A percentile compares a stretch with the other conserved stretches of the same genome.
phyloP scores from a whole-genome alignment of 1,140 invertebrate genomes.

The Nebria ingens region DNA sequence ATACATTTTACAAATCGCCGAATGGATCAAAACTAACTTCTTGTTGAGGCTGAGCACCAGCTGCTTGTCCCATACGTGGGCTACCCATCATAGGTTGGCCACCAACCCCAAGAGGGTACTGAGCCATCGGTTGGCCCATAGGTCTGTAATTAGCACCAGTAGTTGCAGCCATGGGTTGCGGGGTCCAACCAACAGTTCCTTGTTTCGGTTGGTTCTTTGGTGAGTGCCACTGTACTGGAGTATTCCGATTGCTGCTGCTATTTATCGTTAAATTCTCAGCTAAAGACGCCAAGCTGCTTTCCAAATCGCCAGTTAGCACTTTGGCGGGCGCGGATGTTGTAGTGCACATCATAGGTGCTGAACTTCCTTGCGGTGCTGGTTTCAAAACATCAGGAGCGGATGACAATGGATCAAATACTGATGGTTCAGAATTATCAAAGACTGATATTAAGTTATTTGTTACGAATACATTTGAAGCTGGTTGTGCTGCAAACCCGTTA shows the following conservation, averaged over 20 bases:
- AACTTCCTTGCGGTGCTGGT: slow-evolving; percentile 32
- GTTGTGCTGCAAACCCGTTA: slow-evolving; percentile 18
- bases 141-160: slow-evolving; percentile 70
- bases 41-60: slow-evolving; percentile 18
- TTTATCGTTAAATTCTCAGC: slow-evolving; percentile 89
- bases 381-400: slow-evolving; percentile 48
- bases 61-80: slow-evolving; percentile 13
- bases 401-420: slow-evolving; percentile 57
- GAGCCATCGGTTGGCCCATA: slow-evolving; percentile 45
- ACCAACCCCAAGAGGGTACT: slow-evolving; percentile 18
- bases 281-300: slow-evolving; percentile 79
- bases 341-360: slow-evolving; percentile 20
- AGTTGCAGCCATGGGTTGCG: slow-evolving; percentile 73
- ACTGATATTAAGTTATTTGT: slow-evolving; percentile 30
- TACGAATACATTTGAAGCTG: slow-evolving; percentile 17
- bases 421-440: slow-evolving; percentile 29
- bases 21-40: slow-evolving; percentile 33
- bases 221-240: slow-evolving; percentile 70
- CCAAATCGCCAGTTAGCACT: slow-evolving; percentile 82
- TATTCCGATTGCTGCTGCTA: slow-evolving; percentile 41
- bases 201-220: slow-evolving; percentile 69
- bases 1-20: slow-evolving; percentile 27
- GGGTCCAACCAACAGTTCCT: slow-evolving; percentile 61
- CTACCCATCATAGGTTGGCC: slow-evolving; percentile 25
- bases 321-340: slow-evolving; percentile 40